Evolutionary conservation across 1,140 invertebrate species (phyloP).

Genomic region (Plutomurus gul): DNA sequence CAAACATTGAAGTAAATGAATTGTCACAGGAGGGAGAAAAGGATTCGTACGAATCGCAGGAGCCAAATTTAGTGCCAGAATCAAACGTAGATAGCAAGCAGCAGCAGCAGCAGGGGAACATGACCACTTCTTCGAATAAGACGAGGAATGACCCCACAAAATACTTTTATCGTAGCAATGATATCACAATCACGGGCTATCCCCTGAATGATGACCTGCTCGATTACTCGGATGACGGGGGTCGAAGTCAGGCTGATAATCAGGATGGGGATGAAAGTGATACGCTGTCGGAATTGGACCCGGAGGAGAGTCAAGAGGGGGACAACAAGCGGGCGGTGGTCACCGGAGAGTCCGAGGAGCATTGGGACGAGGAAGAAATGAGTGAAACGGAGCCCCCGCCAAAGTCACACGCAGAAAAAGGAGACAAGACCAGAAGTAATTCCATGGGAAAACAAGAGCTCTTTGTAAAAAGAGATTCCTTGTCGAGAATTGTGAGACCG

Average conservation of each 20-base stretch:
- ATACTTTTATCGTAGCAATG: slow-evolving; percentile 24
- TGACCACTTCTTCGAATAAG: not conserved
- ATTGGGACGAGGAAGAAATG: not conserved
- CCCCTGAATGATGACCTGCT: not conserved
- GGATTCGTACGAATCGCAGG: not conserved
- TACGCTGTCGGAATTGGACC: not conserved
- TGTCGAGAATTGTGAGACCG: not conserved
- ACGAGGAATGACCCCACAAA: not conserved
- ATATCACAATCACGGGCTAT: not conserved
- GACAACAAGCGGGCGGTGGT: not conserved
- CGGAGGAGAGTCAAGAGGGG: not conserved
- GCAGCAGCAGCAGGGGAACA: not conserved
- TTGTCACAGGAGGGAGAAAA: not conserved
- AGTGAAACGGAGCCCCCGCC: not conserved
- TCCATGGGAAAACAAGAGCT: not conserved
- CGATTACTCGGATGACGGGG: not conserved
- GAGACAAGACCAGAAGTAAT: not conserved
- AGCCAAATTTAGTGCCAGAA: slow-evolving; percentile 23
- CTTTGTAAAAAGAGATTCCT: not conserved
- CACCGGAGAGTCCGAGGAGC: not conserved
- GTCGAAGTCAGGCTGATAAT: not conserved
- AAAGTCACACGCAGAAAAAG: not conserved
- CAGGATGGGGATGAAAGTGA: not conserved
- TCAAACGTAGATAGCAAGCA: not conserved
- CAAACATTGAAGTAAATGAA: not conserved